phyloP scores from a whole-genome alignment of 2,797 vertebrate genomes.

The Bovichtus variegatus region DNA sequence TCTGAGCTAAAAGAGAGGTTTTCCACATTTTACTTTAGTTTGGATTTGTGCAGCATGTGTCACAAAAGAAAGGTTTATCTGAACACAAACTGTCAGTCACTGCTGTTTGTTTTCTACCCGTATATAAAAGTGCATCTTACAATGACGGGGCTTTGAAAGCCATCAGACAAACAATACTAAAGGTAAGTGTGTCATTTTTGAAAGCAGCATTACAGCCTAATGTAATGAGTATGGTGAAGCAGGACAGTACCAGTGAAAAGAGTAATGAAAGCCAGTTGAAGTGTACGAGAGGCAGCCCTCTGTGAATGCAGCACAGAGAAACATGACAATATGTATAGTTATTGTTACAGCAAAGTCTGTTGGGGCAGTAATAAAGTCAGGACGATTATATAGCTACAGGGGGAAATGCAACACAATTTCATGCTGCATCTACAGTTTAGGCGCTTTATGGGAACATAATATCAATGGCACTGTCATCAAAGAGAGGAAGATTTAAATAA shows the following conservation, averaged over 20 bases:
- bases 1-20: not conserved
- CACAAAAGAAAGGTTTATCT: not conserved
- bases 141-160: not conserved
- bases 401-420: slow-evolving; percentile 44
- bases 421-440: slow-evolving; percentile 44
- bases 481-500: slow-evolving; percentile 44
- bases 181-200: not conserved
- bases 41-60: not conserved
- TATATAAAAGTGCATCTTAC: not conserved
- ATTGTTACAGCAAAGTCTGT: slow-evolving; percentile 48
- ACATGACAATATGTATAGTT: slow-evolving; percentile 56
- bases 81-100: not conserved
- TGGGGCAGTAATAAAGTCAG: slow-evolving; percentile 58
- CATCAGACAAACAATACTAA: slow-evolving; percentile 5
- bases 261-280: slow-evolving; percentile 53
- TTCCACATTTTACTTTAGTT: not conserved
- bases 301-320: slow-evolving; percentile 34
- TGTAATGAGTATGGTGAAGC: slow-evolving; percentile 23
- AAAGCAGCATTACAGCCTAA: slow-evolving; percentile 20
- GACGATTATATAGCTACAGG: slow-evolving; percentile 58
- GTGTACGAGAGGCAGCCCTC: slow-evolving; percentile 19
- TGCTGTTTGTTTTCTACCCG: not conserved
- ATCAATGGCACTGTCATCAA: slow-evolving; percentile 39
- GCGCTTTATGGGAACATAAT: slow-evolving; percentile 38
- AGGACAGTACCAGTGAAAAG: slow-evolving; percentile 30